Evolutionary conservation across 2,113 vertebrate species (phyloP).

Genomic region (Muntiacus muntjak): DNA sequence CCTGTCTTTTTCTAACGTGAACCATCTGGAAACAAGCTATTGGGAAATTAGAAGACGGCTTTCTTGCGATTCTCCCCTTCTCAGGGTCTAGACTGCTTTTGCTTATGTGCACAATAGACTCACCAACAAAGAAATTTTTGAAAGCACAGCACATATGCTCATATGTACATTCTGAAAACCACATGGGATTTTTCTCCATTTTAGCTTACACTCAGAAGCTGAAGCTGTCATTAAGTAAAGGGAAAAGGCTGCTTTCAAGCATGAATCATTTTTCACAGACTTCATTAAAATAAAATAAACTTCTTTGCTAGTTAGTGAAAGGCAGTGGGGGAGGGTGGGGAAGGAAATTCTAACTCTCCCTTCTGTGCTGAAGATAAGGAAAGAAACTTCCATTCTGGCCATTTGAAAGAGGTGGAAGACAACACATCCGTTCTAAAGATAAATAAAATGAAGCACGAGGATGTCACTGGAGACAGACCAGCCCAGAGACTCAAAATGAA

Average conservation of each 20-base stretch:
- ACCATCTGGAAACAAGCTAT: neutral
- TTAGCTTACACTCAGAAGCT: conserved; percentile 43
- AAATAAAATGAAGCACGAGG: neutral
- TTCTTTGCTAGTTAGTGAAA: conserved; percentile 43
- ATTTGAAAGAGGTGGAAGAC: neutral
- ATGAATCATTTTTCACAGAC: conserved; percentile 52
- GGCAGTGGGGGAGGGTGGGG: neutral
- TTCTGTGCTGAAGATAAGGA: conserved; percentile 21
- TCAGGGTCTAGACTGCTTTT: neutral
- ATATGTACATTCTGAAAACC: neutral
- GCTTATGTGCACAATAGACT: conserved; percentile 1
- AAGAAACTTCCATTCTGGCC: neutral
- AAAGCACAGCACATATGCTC: conserved; percentile 37
- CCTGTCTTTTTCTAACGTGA: neutral
- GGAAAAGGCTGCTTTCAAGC: conserved; percentile 51
- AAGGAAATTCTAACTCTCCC: neutral
- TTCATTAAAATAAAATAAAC: conserved; percentile 65
- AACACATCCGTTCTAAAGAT: neutral
- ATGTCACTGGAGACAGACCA: neutral
- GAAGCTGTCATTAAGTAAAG: conserved; percentile 46
- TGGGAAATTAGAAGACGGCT: neutral
- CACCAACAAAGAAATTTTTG: neutral
- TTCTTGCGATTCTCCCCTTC: neutral
- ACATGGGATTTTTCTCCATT: conserved; percentile 20
- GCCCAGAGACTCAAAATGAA: neutral